Conservation (phyloP, 2,113 vertebrate genomes). For the Dolichotis patagonum region DNA sequence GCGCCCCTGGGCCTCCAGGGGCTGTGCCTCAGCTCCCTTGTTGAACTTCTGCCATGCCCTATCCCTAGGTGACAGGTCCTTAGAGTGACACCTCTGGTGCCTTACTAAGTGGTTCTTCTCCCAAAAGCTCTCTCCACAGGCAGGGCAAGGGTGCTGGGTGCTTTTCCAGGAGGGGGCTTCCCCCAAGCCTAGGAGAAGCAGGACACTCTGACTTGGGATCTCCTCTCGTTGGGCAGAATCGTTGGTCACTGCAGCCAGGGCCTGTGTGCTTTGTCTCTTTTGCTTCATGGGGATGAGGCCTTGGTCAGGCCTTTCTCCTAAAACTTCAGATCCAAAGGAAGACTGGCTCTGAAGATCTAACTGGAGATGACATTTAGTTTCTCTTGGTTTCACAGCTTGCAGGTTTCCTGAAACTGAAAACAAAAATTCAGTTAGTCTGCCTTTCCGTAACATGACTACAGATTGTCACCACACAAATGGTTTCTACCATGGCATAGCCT, state of each 20-base stretch:
- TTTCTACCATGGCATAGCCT: accelerated
- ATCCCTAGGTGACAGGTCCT: not conserved
- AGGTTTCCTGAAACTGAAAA: conserved; percentile 57
- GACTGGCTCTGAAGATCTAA: not conserved
- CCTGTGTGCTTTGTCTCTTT: accelerated
- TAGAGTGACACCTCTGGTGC: not conserved
- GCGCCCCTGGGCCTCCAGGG: accelerated
- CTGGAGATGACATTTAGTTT: not conserved
- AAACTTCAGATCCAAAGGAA: not conserved
- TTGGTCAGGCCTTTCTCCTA: not conserved
- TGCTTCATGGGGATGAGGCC: accelerated
- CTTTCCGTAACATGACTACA: not conserved
- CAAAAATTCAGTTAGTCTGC: conserved; percentile 10
- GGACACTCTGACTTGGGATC: not conserved
- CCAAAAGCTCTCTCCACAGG: not conserved
- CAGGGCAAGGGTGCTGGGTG: not conserved
- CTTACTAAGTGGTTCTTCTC: not conserved
- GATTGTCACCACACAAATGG: not conserved
- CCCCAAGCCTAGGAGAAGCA: not conserved
- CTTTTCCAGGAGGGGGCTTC: not conserved
- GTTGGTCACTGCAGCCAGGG: not conserved
- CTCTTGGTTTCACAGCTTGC: not conserved
- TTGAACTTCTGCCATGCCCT: not conserved
- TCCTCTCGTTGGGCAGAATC: not conserved
- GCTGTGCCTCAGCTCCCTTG: accelerated